These are phyloP conservation scores for Diarsia rubi DNA, from an alignment of 2,888 invertebrate species.

Conservation along the genomic window DNA sequence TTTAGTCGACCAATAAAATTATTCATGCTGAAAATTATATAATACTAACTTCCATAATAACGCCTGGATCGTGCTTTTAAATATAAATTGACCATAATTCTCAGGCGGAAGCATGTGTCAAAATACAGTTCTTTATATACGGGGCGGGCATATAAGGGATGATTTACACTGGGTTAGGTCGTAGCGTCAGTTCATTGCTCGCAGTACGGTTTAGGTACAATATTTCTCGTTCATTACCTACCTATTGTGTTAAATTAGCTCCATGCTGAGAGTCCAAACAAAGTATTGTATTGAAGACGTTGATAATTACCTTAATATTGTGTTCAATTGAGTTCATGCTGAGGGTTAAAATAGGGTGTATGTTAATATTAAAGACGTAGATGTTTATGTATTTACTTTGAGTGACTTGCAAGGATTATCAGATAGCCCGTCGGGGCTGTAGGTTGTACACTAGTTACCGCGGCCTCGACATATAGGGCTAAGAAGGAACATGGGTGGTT, in stretches of 20 bases:
- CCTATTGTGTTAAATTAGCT: background rate
- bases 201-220: background rate
- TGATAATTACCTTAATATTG: too few relatives aligned
- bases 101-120: conserved; percentile 43
- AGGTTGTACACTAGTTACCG: too few relatives aligned
- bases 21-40: conserved; percentile 1
- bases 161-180: conserved; percentile 19
- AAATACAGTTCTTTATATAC: conserved; percentile 41
- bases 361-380: background rate
- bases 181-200: background rate
- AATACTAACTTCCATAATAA: conserved; percentile 12
- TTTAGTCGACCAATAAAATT: background rate
- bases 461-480: too few relatives aligned
- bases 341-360: too few relatives aligned
- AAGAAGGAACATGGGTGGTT: too few relatives aligned
- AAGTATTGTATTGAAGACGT: background rate
- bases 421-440: too few relatives aligned
- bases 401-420: too few relatives aligned
- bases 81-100: conserved; percentile 54
- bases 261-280: too few relatives aligned
- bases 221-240: conserved; percentile 27
- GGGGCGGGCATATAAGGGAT: conserved; percentile 26
- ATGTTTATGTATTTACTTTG: background rate
- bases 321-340: too few relatives aligned
- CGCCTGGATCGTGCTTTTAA: conserved; percentile 12